A percentile compares a stretch with the other conserved stretches of the same genome.
Evolutionary conservation across 2,797 vertebrate genomes (phyloP).

Genomic region (Psittacula echo): DNA sequence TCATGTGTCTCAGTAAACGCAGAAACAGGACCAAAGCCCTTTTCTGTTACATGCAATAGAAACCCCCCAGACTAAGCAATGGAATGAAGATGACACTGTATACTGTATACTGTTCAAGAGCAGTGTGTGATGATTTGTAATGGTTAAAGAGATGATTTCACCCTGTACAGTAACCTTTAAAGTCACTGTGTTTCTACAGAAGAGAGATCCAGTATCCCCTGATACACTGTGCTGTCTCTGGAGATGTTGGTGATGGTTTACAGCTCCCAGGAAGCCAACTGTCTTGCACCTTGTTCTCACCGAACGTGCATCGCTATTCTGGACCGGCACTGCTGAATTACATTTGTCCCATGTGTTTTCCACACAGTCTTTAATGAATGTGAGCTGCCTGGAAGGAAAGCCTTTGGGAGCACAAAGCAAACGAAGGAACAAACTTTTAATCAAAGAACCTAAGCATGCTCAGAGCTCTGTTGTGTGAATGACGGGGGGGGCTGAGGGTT

Average conservation of each 20-base stretch:
- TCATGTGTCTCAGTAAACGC: neutral
- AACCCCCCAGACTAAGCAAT: neutral
- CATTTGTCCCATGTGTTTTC: conserved; percentile 19
- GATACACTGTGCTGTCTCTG: neutral
- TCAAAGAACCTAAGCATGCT: conserved; percentile 21
- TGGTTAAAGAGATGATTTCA: neutral
- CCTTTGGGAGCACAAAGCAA: conserved; percentile 57
- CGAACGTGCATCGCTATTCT: neutral
- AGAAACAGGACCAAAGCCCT: neutral
- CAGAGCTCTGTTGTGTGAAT: neutral
- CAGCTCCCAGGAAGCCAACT: neutral
- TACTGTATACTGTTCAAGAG: neutral
- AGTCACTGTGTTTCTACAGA: neutral
- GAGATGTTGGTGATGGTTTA: neutral
- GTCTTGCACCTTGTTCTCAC: conserved; percentile 28
- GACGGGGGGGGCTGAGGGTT: neutral
- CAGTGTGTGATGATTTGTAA: neutral
- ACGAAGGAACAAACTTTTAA: conserved; percentile 43
- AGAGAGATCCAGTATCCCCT: neutral
- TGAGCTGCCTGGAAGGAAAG: conserved; percentile 58
- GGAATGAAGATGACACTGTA: neutral
- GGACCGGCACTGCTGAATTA: conserved; percentile 8
- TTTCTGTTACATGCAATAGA: neutral
- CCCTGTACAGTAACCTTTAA: neutral
- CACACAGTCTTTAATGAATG: conserved; percentile 42